Percentiles rank a stretch among this genome's conserved stretches.
Evolutionary conservation across 2,113 vertebrate genomes (phyloP).

Genomic region (Tachysurus fulvidraco): DNA sequence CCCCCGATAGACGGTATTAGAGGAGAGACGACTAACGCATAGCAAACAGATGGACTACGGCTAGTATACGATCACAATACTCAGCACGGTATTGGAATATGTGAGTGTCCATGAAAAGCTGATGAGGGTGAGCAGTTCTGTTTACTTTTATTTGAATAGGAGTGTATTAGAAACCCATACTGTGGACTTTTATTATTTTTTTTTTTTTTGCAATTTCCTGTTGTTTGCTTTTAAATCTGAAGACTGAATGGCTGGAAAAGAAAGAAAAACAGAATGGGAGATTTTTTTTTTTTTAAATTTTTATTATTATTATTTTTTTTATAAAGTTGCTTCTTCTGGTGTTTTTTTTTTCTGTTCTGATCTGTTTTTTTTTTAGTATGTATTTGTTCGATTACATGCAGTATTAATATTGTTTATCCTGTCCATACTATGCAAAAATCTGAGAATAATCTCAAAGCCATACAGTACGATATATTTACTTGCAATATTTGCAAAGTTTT

Average conservation of each 20-base stretch:
- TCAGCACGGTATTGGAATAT: constrained; percentile 25
- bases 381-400: constrained; percentile 51
- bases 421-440: constrained; percentile 20
- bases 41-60: neutral
- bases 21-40: neutral
- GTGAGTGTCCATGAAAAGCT: constrained; percentile 31
- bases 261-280: constrained; percentile 6
- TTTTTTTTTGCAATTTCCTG: neutral
- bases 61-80: neutral
- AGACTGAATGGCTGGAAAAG: constrained; percentile 32
- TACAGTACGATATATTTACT: constrained; percentile 26
- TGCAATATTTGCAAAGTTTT: constrained; percentile 42
- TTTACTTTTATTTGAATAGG: constrained; percentile 29
- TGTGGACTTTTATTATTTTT: too few relatives aligned
- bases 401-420: constrained; percentile 51
- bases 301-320: too few relatives aligned
- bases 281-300: neutral
- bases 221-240: constrained; percentile 25
- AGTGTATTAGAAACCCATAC: constrained; percentile 34
- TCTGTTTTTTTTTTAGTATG: constrained; percentile 41
- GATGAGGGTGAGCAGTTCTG: constrained; percentile 43
- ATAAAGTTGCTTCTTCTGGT: neutral
- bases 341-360: constrained; percentile 8
- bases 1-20: neutral
- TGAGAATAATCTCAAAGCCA: constrained; percentile 8